Evolutionary conservation across 1,140 invertebrate species (phyloP).

Genomic region (Ctenoplectra terminalis): DNA sequence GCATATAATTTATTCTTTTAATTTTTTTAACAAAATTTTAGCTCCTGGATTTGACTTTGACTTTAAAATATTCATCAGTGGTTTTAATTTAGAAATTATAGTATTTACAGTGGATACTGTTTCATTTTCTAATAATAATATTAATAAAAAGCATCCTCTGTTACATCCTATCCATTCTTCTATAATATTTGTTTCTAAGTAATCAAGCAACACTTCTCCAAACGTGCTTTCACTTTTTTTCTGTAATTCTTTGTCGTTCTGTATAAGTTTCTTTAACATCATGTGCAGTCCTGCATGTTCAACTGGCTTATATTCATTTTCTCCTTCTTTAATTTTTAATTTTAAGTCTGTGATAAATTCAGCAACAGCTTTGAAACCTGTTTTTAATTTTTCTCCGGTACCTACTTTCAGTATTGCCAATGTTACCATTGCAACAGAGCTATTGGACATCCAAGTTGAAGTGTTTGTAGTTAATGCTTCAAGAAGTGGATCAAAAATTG

Average conservation of each 20-base stretch:
- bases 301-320: slow-evolving; percentile 84
- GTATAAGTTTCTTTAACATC: slow-evolving; percentile 91
- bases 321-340: slow-evolving; percentile 79
- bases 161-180: slow-evolving; percentile 84
- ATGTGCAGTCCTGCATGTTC: slow-evolving; percentile 92
- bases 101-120: slow-evolving; percentile 7
- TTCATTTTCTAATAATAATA: slow-evolving; percentile 83
- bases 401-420: slow-evolving; percentile 88
- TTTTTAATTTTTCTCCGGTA: slow-evolving; percentile 70
- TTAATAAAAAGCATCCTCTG: slow-evolving; percentile 85
- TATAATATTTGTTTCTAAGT: slow-evolving; percentile 78
- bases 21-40: slow-evolving; percentile 84
- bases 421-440: slow-evolving; percentile 88
- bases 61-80: slow-evolving; percentile 68
- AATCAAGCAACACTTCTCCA: slow-evolving; percentile 78
- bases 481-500: slow-evolving; percentile 86
- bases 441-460: slow-evolving; percentile 87
- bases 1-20: slow-evolving; percentile 45
- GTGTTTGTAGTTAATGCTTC: slow-evolving; percentile 85
- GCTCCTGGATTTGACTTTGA: slow-evolving; percentile 80
- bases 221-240: slow-evolving; percentile 79
- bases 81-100: slow-evolving; percentile 63
- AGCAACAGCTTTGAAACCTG: slow-evolving; percentile 81
- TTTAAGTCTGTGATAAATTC: slow-evolving; percentile 79
- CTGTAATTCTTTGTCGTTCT: slow-evolving; percentile 84